Evolutionary conservation across 2,113 vertebrate genomes (phyloP).

Genomic region (human (Homo sapiens)): DNA sequence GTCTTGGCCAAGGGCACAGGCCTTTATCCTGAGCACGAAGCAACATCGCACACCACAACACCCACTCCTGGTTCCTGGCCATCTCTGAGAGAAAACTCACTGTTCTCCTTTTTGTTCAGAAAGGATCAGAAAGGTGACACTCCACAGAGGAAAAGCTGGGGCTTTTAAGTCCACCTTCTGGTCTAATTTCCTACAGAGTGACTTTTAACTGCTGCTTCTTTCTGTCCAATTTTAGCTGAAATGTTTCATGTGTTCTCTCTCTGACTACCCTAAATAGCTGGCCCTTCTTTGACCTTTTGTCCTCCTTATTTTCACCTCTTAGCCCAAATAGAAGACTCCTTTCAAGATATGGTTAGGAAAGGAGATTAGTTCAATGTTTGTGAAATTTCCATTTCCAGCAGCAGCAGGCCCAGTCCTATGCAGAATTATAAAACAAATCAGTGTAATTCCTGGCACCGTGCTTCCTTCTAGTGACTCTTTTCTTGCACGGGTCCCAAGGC

Average conservation of each 20-base stretch:
- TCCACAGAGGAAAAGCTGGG: constrained; percentile 21
- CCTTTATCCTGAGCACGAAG: neutral
- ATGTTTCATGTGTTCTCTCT: constrained; percentile 36
- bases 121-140: constrained; percentile 2
- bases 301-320: constrained; percentile 67
- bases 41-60: neutral
- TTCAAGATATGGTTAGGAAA: constrained; percentile 55
- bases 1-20: neutral
- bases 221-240: constrained; percentile 64
- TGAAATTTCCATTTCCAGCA: constrained; percentile 31
- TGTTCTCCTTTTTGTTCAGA: constrained; percentile 11
- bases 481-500: neutral
- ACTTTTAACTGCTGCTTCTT: constrained; percentile 65
- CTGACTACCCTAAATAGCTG: constrained; percentile 64
- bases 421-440: neutral
- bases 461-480: neutral
- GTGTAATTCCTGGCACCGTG: no score
- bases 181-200: constrained; percentile 55
- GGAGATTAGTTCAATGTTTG: constrained; percentile 36
- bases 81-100: neutral
- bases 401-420: neutral
- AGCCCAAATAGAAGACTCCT: constrained; percentile 47
- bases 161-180: constrained; percentile 47
- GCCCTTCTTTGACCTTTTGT: constrained; percentile 20
- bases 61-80: neutral